Conservation (phyloP, 2,797 vertebrate species). For the Sebastes nivosus region DNA sequence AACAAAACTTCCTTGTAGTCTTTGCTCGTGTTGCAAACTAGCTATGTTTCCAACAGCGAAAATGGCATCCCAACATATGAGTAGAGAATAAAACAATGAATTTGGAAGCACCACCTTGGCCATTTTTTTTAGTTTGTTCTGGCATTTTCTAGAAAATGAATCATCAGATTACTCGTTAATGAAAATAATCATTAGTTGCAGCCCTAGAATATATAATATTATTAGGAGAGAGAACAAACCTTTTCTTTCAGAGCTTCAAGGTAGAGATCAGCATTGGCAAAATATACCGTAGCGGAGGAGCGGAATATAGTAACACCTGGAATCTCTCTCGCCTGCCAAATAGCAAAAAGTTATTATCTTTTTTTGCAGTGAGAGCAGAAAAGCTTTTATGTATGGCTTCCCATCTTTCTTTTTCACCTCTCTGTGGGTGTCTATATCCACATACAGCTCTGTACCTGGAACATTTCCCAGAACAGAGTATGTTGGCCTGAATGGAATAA, state of each 20-base stretch:
- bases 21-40: too few relatives aligned
- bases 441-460: constrained; percentile 84
- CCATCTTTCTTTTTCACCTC: constrained; percentile 64
- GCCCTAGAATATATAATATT: neutral
- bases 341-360: neutral
- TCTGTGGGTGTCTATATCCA: constrained; percentile 80
- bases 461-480: constrained; percentile 85
- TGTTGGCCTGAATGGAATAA: constrained; percentile 69
- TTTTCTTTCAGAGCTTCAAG: constrained; percentile 89
- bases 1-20: too few relatives aligned
- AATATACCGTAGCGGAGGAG: constrained; percentile 92
- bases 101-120: neutral
- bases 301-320: constrained; percentile 94
- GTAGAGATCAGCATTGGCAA: constrained; percentile 95
- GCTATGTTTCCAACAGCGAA: too few relatives aligned
- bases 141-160: neutral
- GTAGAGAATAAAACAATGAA: neutral
- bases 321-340: constrained; percentile 87
- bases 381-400: neutral
- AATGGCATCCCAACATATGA: too few relatives aligned
- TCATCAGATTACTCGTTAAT: neutral
- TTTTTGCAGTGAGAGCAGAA: neutral
- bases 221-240: constrained; percentile 74
- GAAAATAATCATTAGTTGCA: neutral
- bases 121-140: neutral